These are phyloP conservation scores for Netelia virgata DNA, from an alignment of 2,888 invertebrate genomes.

Conservation along the genomic window DNA sequence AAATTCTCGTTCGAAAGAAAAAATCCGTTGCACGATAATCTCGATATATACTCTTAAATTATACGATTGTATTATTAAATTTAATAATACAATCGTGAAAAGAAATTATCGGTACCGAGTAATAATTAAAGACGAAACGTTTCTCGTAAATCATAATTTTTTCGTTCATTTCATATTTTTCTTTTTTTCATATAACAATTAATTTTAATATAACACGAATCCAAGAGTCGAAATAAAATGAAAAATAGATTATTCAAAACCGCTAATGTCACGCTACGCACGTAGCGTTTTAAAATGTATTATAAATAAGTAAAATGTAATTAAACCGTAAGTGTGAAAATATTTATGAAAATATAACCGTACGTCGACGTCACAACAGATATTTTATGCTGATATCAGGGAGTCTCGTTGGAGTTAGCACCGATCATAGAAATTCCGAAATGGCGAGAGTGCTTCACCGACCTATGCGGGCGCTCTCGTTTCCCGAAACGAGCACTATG, in stretches of 20 bases:
- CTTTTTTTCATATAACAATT: too few species aligned
- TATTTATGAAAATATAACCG: neutral
- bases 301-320: neutral
- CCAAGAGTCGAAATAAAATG: too few species aligned
- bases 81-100: too few species aligned
- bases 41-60: too few species aligned
- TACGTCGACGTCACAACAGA: conserved; percentile 34
- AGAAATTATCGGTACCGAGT: too few species aligned
- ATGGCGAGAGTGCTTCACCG: conserved; percentile 81
- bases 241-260: neutral
- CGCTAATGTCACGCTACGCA: neutral
- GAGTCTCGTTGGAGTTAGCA: conserved; percentile 62
- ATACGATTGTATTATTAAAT: too few species aligned
- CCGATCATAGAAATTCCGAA: conserved; percentile 75
- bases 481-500: conserved; percentile 81
- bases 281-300: neutral
- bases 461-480: conserved; percentile 81
- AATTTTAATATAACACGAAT: too few species aligned
- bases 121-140: too few species aligned
- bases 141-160: too few species aligned
- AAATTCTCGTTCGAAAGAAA: neutral
- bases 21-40: neutral
- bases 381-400: conserved; percentile 65
- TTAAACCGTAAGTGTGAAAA: neutral
- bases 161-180: too few species aligned